Conservation (phyloP, 2,888 invertebrate genomes). For the Lampropteryx suffumata region DNA sequence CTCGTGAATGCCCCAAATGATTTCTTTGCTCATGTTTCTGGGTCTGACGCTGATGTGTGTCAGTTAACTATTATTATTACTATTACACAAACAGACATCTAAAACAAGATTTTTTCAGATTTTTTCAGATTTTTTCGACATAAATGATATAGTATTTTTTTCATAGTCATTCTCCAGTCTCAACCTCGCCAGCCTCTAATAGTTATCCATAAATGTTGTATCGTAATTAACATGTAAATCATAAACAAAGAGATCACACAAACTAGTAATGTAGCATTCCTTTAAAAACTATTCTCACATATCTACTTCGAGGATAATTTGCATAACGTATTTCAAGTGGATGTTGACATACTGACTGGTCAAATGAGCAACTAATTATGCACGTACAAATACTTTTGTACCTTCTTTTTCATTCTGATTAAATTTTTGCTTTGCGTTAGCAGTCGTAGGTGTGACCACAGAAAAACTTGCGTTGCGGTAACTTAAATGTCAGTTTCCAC, state of each 20-base stretch:
- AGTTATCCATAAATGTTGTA: conserved; percentile 2
- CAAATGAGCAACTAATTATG: conserved; percentile 29
- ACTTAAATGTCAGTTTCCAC: neutral
- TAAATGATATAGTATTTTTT: no score
- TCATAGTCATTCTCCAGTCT: no score
- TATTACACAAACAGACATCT: no score
- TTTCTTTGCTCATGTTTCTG: no score
- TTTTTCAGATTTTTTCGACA: no score
- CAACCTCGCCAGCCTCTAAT: neutral
- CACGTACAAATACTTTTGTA: conserved; percentile 18
- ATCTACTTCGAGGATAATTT: conserved; percentile 20
- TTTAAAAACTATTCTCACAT: conserved; percentile 19
- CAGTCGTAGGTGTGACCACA: no score
- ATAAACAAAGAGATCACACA: conserved; percentile 22
- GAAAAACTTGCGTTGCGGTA: neutral
- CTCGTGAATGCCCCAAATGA: no score
- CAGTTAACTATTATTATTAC: no score
- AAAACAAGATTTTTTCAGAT: no score
- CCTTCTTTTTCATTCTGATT: conserved; percentile 11
- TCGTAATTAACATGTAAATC: conserved; percentile 4
- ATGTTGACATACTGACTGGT: conserved; percentile 15
- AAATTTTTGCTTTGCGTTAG: no score
- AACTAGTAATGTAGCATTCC: conserved; percentile 24
- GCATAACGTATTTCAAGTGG: conserved; percentile 18
- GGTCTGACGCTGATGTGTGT: no score